Conservation (phyloP, 2,888 invertebrate genomes). For the Apotomis capreana region DNA sequence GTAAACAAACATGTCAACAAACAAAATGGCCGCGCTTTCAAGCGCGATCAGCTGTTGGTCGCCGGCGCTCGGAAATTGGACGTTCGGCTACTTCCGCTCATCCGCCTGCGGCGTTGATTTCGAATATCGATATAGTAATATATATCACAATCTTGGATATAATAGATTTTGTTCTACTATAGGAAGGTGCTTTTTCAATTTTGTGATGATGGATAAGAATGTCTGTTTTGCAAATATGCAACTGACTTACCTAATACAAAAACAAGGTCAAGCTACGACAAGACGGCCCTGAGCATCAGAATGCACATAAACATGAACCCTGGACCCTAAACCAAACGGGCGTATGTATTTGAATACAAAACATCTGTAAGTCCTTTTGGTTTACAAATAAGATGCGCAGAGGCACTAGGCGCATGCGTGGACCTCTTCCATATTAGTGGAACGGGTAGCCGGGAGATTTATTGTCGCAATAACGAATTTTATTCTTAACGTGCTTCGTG, state of each 20-base stretch:
- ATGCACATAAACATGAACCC: conserved; percentile 6
- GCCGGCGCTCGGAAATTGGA: conserved; percentile 67
- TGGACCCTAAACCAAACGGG: neutral
- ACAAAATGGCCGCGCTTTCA: conserved; percentile 27
- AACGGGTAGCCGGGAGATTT: conserved; percentile 70
- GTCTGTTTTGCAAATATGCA: neutral
- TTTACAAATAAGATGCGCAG: neutral
- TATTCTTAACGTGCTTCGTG: conserved; percentile 61
- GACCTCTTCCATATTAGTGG: conserved; percentile 61
- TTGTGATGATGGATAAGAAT: too few relatives aligned
- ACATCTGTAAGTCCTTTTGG: neutral
- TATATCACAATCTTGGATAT: neutral
- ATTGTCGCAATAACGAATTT: conserved; percentile 60
- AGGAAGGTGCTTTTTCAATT: neutral
- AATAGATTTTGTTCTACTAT: neutral
- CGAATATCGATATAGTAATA: neutral
- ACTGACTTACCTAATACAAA: conserved; percentile 2
- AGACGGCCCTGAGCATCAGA: conserved; percentile 7
- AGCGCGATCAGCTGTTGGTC: conserved; percentile 40
- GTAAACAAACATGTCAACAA: conserved; percentile 35
- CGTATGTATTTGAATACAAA: neutral
- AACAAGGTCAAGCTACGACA: neutral
- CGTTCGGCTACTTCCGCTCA: conserved; percentile 74
- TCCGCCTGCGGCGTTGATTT: conserved; percentile 51
- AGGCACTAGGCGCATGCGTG: conserved; percentile 51